phyloP scores from a whole-genome alignment of 2,797 vertebrate species.

The Myotis myotis region DNA sequence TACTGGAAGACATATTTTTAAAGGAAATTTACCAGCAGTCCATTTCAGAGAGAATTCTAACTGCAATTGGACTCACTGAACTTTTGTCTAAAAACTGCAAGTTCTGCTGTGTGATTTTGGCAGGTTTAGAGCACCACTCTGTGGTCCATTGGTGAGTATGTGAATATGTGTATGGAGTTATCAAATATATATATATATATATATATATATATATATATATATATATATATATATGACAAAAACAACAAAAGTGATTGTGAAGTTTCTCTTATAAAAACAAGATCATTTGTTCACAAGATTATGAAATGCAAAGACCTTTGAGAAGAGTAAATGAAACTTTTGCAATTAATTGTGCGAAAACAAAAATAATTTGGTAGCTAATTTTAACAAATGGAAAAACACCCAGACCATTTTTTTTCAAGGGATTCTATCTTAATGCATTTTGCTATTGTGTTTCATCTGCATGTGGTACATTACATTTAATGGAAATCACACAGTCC shows the following conservation, averaged over 20 bases:
- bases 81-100: conserved; percentile 65
- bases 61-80: conserved; percentile 66
- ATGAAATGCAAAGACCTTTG: conserved; percentile 60
- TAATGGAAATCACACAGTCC: conserved; percentile 78
- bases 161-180: conserved; percentile 23
- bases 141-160: conserved; percentile 79
- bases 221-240: background rate
- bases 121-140: conserved; percentile 86
- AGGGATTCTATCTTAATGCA: conserved; percentile 72
- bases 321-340: conserved; percentile 56
- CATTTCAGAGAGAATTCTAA: conserved; percentile 77
- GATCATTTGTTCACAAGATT: conserved; percentile 46
- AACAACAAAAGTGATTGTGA: conserved; percentile 29
- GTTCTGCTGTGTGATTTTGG: conserved; percentile 40
- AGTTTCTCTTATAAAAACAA: conserved; percentile 41
- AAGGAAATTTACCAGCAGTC: conserved; percentile 73
- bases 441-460: conserved; percentile 77
- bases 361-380: conserved; percentile 73
- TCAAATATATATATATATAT: background rate
- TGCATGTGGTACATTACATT: conserved; percentile 77
- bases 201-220: too few species aligned
- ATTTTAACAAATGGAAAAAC: conserved; percentile 77
- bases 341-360: conserved; percentile 69
- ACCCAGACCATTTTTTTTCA: conserved; percentile 62
- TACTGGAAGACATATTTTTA: conserved; percentile 74